Evolutionary conservation across 2,888 invertebrate genomes (phyloP), one percentile per base, ranked within the genome.

Genomic region (Hirtodrosophila cameraria): DNA sequence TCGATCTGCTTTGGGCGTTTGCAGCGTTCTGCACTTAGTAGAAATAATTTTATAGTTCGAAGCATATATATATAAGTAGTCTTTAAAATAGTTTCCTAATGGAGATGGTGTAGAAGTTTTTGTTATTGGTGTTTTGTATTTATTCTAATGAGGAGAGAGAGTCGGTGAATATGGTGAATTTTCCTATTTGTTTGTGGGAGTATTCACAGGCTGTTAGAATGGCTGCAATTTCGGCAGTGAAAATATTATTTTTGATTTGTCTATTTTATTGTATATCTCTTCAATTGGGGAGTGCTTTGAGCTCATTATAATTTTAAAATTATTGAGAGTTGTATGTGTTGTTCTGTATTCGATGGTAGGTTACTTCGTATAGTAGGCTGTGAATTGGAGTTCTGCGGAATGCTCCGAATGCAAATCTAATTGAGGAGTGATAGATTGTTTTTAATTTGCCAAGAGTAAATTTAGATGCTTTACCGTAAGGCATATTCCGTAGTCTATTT

Each of bases 221-320:
- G 7, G 33, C 50, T 31, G 41, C 13, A 39, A 50, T 31, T 41
- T 50, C 31, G 6, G 31, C 33, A 30, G 39, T 39, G 20, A 49
- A 50, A 30, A 39, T 49, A 18, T 18, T 12, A 23, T 25, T 48
- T 36, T 35, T 11, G 46, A 6, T 27, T 36, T 27, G 1, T 11
- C 33, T 1, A 36, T 12, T 36, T 48, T 48, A 15, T 36, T 48
- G 13, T 16, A 16, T 6, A 36, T 16, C 1, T 48, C 25, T 48
- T 48, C 46, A 25, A 48, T 3, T 1, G 35, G 27, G 7, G 36
- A 15, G 20, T 43, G 18, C n/a, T 43, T 30, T n/a, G 43, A 16
- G 12, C 11, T 20, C 1, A 6, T 27, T 23, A 23, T 41, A 4
- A 41, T 16, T 41, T 31, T 45, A 9, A 30, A 13, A 30, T 45